phyloP scores from a whole-genome alignment of 53 echinoderm and acorn worm species.

The Echinometra lucunter region DNA sequence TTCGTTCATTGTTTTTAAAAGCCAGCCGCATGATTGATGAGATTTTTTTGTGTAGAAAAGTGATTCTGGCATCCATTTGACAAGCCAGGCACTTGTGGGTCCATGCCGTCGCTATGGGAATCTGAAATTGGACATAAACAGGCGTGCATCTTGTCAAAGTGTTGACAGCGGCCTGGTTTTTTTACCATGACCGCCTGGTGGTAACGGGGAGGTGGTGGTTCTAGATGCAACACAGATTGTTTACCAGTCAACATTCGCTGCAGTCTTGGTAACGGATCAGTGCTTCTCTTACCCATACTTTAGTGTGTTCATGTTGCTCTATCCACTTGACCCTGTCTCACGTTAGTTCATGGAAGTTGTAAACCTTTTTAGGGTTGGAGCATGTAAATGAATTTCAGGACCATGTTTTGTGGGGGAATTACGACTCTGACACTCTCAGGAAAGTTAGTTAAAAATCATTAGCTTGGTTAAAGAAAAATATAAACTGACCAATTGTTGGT shows the following conservation, averaged over 20 bases:
- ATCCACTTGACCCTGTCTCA: background rate
- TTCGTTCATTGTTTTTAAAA: background rate
- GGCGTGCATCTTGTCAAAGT: constrained; percentile 25
- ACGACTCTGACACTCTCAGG: too few species aligned
- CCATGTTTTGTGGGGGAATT: background rate
- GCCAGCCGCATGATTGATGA: background rate
- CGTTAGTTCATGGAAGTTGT: background rate
- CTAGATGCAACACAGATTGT: constrained; percentile 45
- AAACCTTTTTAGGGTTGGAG: background rate
- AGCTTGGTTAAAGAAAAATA: too few species aligned
- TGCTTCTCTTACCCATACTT: background rate
- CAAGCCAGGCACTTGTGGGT: constrained; percentile 15
- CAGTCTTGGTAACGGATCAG: constrained; percentile 46
- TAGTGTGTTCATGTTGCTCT: background rate
- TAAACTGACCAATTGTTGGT: too few species aligned
- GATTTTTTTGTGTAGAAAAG: background rate
- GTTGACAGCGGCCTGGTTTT: constrained; percentile 19
- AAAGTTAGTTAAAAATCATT: too few species aligned
- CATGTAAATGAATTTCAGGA: background rate
- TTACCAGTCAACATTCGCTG: constrained; percentile 41
- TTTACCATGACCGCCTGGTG: constrained; percentile 25
- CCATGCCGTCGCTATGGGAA: constrained; percentile 48
- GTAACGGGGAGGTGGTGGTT: constrained; percentile 14
- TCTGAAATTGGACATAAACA: constrained; percentile 57
- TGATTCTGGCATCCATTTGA: background rate